phyloP scores from a whole-genome alignment of 1,140 invertebrate genomes.

The Ceratosolen fusciceps region DNA sequence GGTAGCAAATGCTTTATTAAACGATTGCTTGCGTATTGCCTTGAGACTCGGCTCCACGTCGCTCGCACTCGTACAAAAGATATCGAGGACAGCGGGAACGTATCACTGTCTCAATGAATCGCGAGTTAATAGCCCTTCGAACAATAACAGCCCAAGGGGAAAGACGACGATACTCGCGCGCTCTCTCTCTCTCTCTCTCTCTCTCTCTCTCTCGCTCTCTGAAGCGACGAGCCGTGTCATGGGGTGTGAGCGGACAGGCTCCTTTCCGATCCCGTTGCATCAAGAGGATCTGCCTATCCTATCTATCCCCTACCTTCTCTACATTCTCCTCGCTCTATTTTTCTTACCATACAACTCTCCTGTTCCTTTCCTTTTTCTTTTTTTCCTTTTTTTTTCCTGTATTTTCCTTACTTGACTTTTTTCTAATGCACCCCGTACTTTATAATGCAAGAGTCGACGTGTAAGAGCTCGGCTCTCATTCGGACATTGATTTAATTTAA shows the following conservation, averaged over 20 bases:
- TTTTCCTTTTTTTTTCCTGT: too few species aligned
- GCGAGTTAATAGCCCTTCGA: constrained; percentile 12
- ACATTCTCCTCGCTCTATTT: not conserved
- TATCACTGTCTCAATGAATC: not conserved
- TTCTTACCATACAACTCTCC: not conserved
- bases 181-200: too few species aligned
- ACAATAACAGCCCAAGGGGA: constrained; percentile 4
- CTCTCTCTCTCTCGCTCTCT: too few species aligned
- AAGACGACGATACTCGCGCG: not conserved
- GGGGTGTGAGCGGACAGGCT: constrained; percentile 13
- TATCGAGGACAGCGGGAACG: too few species aligned
- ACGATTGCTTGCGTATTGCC: too few species aligned
- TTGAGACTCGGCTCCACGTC: too few species aligned
- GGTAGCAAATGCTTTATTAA: too few species aligned
- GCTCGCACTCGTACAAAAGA: too few species aligned
- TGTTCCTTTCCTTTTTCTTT: not conserved
- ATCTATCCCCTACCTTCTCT: not conserved
- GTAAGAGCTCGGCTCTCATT: not conserved
- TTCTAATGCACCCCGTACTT: not conserved
- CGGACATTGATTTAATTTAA: not conserved
- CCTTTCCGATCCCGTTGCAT: not conserved
- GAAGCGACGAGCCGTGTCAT: not conserved
- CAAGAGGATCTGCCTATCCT: not conserved
- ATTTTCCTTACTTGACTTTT: too few species aligned
- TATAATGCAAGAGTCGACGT: not conserved